A percentile compares a stretch with the other conserved stretches of the same genome.
Evolutionary conservation across 2,888 invertebrate genomes (phyloP).

Genomic region (Rhorus exstirpatorius): DNA sequence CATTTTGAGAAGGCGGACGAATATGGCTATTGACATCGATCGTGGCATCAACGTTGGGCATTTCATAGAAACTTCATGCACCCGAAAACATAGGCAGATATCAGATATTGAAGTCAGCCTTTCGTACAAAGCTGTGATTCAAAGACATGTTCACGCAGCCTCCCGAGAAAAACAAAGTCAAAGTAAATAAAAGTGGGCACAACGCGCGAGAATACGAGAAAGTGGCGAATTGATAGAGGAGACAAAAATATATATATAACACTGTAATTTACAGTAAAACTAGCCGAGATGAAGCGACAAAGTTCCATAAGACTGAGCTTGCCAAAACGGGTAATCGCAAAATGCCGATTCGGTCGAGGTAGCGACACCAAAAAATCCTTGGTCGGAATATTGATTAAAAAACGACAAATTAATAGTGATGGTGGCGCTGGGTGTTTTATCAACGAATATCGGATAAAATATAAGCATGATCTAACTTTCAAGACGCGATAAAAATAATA

Average conservation of each 20-base stretch:
- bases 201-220: conserved; percentile 52
- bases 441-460: conserved; percentile 1
- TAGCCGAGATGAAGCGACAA: conserved; percentile 74
- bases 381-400: conserved; percentile 10
- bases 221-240: conserved; percentile 39
- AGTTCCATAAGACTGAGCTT: conserved; percentile 84
- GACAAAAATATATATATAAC: conserved; percentile 40
- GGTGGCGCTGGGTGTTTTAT: background rate
- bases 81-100: conserved; percentile 6
- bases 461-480: background rate
- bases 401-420: background rate
- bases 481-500: background rate
- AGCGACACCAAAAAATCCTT: conserved; percentile 51
- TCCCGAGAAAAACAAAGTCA: conserved; percentile 16
- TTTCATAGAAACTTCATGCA: conserved; percentile 17
- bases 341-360: conserved; percentile 69
- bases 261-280: conserved; percentile 62
- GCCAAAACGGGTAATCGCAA: conserved; percentile 75
- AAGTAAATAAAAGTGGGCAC: conserved; percentile 45
- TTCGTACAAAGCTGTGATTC: conserved; percentile 57
- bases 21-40: background rate
- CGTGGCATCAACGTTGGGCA: background rate
- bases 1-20: background rate
- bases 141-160: conserved; percentile 40
- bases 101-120: conserved; percentile 19